These are phyloP conservation scores for Oreonectes daqikongensis DNA, from an alignment of 2,797 vertebrate species.

Conservation along the genomic window DNA sequence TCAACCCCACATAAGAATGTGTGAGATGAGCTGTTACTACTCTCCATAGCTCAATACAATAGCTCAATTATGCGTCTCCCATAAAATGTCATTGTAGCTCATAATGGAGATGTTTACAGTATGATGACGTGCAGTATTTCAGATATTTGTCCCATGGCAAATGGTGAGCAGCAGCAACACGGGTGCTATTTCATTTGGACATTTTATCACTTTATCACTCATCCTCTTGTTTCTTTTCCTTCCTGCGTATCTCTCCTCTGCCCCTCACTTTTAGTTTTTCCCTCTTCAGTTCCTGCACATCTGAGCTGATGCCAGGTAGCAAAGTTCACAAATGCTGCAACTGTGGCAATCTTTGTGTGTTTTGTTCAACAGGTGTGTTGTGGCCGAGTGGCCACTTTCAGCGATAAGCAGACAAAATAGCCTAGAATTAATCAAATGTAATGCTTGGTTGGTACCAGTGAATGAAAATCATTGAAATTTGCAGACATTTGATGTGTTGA, in stretches of 20 bases:
- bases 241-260: background rate
- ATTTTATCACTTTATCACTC: slow-evolving; percentile 14
- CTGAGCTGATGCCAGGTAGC: slow-evolving; percentile 45
- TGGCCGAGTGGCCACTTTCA: too few species aligned
- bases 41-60: background rate
- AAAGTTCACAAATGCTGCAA: slow-evolving; percentile 63
- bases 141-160: slow-evolving; percentile 31
- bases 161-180: background rate
- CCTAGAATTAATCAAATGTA: too few species aligned
- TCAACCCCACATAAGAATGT: slow-evolving; percentile 45
- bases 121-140: slow-evolving; percentile 52
- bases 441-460: too few species aligned
- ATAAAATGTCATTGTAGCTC: slow-evolving; percentile 62
- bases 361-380: slow-evolving; percentile 53
- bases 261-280: slow-evolving; percentile 17
- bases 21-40: background rate
- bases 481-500: background rate
- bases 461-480: background rate
- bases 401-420: too few species aligned
- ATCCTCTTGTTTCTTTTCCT: slow-evolving; percentile 6
- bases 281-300: background rate
- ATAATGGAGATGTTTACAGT: slow-evolving; percentile 65
- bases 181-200: background rate
- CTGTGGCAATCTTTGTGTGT: slow-evolving; percentile 57
- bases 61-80: background rate